These are phyloP conservation scores for Planiliza haematocheilus DNA, from an alignment of 2,113 vertebrate genomes.

Conservation along the genomic window DNA sequence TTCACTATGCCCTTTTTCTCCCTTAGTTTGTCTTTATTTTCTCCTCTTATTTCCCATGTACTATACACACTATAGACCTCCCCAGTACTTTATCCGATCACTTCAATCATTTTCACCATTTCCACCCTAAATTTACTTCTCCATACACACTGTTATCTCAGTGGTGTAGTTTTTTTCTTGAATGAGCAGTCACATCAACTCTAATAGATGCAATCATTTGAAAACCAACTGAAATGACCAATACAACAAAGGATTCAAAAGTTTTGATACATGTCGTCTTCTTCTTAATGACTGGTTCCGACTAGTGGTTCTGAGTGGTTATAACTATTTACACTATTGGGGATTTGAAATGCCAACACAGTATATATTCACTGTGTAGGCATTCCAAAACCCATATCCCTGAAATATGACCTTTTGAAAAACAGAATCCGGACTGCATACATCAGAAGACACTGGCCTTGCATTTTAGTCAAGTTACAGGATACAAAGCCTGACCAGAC, in stretches of 20 bases:
- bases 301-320: no score
- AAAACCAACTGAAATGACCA: conserved; percentile 16
- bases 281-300: no score
- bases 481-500: conserved; percentile 6
- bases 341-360: no score
- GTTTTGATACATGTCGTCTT: no score
- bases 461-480: not conserved
- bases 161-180: not conserved
- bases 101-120: conserved; percentile 22
- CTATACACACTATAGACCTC: not conserved
- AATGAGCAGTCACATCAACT: conserved; percentile 7
- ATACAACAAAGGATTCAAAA: not conserved
- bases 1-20: conserved; percentile 25
- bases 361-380: no score
- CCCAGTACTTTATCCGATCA: not conserved
- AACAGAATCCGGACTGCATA: not conserved
- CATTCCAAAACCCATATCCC: conserved; percentile 7
- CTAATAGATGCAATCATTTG: conserved; percentile 4
- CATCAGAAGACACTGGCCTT: not conserved
- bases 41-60: not conserved
- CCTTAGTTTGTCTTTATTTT: conserved; percentile 20
- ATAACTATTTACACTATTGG: no score
- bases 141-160: not conserved
- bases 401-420: not conserved
- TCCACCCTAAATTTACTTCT: not conserved